Base-by-base conservation (phyloP, 2,113 vertebrate genomes). In the Psittacula cyanocephala region DNA sequence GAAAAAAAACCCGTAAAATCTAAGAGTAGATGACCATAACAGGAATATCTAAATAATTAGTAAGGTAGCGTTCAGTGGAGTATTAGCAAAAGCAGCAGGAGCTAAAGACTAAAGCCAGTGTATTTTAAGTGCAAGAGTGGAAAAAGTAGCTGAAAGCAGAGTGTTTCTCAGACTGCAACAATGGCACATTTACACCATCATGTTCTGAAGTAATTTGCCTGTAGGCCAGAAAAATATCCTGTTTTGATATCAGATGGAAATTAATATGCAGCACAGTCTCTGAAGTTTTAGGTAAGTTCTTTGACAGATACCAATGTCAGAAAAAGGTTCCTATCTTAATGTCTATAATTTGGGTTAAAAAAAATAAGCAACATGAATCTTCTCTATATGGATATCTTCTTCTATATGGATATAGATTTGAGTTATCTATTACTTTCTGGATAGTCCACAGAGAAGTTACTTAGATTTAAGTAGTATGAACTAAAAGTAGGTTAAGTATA, bases 241-340 rank as follows among this genome's bases (percentile, higher is more conserved):
- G 71, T 95, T 96, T 97, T 97, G 96, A 95, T 97, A 96, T 96
- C 91, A 84, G 72, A 80, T 96, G 79, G 71, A 89, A 96, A 97
- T 97, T 97, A 94, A 97, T 97, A 97, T 97, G 91, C 95, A 95
- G 55, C 41, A 22, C 53, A 86, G 41, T 60, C 65, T 93, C 79
- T 60, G n/a, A 78, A 64, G 76, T 89, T 97, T 96, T 88, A 85
- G 91, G 94, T 85, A 75, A 77, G 94, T 65, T 88, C 94, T 97
- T 97, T 97, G 95, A 88, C 52, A 90, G 82, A 64, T 93, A 76
- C 93, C 91, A 95, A 17, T 52, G 93, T 88, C 65, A 86, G 84
- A 85, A 95, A 97, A 97, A 93, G 68, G 91, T 96, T 84, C 92
- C 79, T 95, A 67, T 95, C 60, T 94, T 28, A 24, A 59, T 28